A percentile compares a stretch with the other conserved stretches of the same genome.
phyloP scores from a whole-genome alignment of 1,140 invertebrate genomes.

The Leptonema lineaticorne region DNA sequence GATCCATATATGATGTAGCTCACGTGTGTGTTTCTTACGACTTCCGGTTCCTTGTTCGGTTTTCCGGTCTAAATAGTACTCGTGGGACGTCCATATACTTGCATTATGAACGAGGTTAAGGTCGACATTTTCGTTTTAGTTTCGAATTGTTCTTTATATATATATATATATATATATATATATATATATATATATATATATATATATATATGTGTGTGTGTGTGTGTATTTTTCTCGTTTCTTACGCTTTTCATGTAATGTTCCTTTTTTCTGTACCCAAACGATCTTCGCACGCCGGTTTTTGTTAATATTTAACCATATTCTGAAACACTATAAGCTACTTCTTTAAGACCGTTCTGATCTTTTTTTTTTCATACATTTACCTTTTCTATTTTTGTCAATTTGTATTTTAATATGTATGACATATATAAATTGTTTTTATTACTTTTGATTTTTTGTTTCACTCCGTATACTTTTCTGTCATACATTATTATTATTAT shows the following conservation, averaged over 20 bases:
- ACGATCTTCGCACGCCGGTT: too few relatives aligned
- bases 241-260: neutral
- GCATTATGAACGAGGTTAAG: conserved; percentile 8
- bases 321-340: too few relatives aligned
- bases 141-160: neutral
- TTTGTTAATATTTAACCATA: too few relatives aligned
- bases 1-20: neutral
- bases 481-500: too few relatives aligned
- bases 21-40: neutral
- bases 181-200: neutral
- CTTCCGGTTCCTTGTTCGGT: conserved; percentile 26
- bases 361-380: too few relatives aligned
- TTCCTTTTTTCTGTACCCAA: too few relatives aligned
- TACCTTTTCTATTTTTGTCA: too few relatives aligned
- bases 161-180: neutral
- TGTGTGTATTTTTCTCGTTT: neutral
- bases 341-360: too few relatives aligned
- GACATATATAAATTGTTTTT: too few relatives aligned
- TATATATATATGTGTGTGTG: neutral
- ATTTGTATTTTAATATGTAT: too few relatives aligned
- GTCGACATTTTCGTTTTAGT: neutral
- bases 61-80: conserved; percentile 18
- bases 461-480: too few relatives aligned
- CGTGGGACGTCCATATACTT: neutral
- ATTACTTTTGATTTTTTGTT: too few relatives aligned